Percentiles rank a stretch among this genome's conserved stretches.
phyloP scores from a whole-genome alignment of 2,888 invertebrate genomes.

The Anthrax anthrax region DNA sequence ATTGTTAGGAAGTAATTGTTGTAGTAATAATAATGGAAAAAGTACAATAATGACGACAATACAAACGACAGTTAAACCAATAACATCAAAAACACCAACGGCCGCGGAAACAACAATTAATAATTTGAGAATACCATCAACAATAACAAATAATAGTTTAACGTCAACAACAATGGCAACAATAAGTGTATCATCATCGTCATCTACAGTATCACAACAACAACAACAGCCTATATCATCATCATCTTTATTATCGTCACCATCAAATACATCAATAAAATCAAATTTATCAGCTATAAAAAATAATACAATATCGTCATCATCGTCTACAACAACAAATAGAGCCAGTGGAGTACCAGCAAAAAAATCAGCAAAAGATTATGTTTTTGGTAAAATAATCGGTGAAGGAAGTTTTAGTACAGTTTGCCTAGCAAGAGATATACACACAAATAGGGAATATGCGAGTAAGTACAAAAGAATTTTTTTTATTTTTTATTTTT shows the following conservation, averaged over 20 bases:
- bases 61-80: background rate
- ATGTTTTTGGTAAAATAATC: conserved; percentile 86
- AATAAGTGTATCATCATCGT: conserved; percentile 13
- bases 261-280: conserved; percentile 13
- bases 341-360: conserved; percentile 13
- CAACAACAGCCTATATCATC: conserved; percentile 11
- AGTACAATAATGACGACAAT: no score
- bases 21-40: no score
- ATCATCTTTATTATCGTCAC: conserved; percentile 18
- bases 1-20: no score
- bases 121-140: conserved; percentile 1
- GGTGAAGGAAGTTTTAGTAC: conserved; percentile 97
- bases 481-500: no score
- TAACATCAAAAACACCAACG: conserved; percentile 8
- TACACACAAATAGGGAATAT: conserved; percentile 77
- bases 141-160: background rate
- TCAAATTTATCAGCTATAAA: conserved; percentile 1
- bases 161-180: conserved; percentile 4
- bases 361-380: conserved; percentile 57
- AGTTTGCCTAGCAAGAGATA: conserved; percentile 86
- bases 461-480: conserved; percentile 62
- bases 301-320: conserved; percentile 1
- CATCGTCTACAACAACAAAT: conserved; percentile 18
- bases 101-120: conserved; percentile 10
- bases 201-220: conserved; percentile 17